phyloP scores from a whole-genome alignment of 2,888 invertebrate species.

The Lasioglossum malachurum region DNA sequence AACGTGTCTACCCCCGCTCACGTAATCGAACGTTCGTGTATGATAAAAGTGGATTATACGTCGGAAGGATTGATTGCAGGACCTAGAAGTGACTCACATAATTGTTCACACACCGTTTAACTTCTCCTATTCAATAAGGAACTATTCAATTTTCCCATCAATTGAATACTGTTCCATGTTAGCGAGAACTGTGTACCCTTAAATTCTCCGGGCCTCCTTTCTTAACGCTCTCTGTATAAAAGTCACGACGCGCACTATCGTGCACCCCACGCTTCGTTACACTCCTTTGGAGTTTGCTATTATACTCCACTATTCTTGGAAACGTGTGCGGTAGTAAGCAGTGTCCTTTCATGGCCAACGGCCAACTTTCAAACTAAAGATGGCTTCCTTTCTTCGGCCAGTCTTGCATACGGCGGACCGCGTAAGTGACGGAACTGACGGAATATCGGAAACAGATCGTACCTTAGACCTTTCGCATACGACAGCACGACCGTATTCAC shows the following conservation, averaged over 20 bases:
- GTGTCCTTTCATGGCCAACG: not conserved
- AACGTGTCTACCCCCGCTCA: no score
- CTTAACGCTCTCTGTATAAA: not conserved
- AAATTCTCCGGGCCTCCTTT: no score
- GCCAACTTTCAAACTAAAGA: not conserved
- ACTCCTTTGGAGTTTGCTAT: not conserved
- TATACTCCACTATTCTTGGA: not conserved
- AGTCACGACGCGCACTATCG: not conserved
- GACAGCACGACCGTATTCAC: not conserved
- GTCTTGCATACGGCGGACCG: not conserved
- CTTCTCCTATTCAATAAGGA: no score
- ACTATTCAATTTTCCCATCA: no score
- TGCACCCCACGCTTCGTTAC: not conserved
- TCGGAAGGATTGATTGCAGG: no score
- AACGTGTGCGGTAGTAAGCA: not conserved
- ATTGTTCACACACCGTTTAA: no score
- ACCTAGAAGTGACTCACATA: no score
- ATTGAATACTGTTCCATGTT: no score
- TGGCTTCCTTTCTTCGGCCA: constrained; percentile 7
- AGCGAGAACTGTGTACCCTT: no score
- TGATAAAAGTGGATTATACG: no score
- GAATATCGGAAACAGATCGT: constrained; percentile 14
- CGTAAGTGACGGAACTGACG: constrained; percentile 7
- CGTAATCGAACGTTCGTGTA: no score
- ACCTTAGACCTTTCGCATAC: constrained; percentile 7